Base-by-base conservation (phyloP, 1,140 invertebrate species). In the Cotesia typhae region DNA sequence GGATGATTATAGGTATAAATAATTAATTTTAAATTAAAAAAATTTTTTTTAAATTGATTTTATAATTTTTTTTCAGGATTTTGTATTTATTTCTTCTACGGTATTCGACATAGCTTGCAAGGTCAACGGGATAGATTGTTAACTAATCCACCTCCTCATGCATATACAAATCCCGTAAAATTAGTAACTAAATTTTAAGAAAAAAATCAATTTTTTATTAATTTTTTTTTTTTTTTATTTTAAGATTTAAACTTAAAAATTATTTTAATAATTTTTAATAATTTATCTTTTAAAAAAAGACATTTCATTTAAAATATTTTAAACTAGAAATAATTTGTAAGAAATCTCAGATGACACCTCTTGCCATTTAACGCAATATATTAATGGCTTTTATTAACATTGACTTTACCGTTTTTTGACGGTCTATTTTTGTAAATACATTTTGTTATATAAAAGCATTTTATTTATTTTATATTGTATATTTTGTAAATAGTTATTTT, bases 1-100 rank as follows among this genome's bases (percentile, higher is more conserved):
- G 95, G 95, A 89, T 96, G 79, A 76, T 88, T 12, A 85, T 93
- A 41, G 92, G 92, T 88, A 77, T 85, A 83, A 76, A 53, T 51
- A 28, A 20, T 14, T 17, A 55, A n/a, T 14, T 55, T 1, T 55
- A 64, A 28, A 59, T 63, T 28, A 4, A 55, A 2, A 67, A 37
- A 67, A 28, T 28, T 28, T 28, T 28, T 28, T 28, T 28, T 28
- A 1, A 28, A 60, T 20, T 28, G 3, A 10, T 14, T 35, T 64
- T 47, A 38, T 41, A 73, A 74, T 61, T 70, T 12, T 70, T 12
- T 75, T 71, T 67, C 64, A 89, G 88, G 88, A 70, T 88, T 88
- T 36, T 64, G 80, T 37, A 89, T 89, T 69, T 89, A 89, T 75
- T 85, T 88, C 63, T 80, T 79, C 53, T 89, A 89, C 63, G 87